Percentiles rank a stretch among this genome's conserved stretches.
Conservation (phyloP, 2,797 vertebrate genomes). For the Chloroceryle amazona region DNA sequence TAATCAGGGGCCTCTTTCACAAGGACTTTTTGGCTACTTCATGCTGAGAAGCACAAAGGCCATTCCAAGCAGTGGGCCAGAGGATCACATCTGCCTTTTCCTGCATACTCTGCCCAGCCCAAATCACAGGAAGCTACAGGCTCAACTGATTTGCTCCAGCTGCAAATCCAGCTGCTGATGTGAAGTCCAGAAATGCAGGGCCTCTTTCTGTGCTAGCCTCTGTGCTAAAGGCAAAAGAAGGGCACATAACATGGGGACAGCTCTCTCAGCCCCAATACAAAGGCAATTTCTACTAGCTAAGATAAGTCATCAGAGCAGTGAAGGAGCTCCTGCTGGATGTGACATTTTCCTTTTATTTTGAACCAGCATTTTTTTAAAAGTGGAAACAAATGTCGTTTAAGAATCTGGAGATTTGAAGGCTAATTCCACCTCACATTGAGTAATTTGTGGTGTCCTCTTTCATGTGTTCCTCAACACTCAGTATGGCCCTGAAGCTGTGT, state of each 20-base stretch:
- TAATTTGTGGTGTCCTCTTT: not conserved
- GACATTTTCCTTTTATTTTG: not conserved
- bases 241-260: not conserved
- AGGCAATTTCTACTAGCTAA: not conserved
- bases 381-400: not conserved
- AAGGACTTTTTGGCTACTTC: not conserved
- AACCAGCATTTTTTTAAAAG: not conserved
- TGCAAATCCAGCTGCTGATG: conserved; percentile 16
- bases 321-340: not conserved
- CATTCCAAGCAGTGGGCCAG: not conserved
- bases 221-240: not conserved
- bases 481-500: not conserved
- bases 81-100: not conserved
- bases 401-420: not conserved
- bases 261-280: not conserved
- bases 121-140: not conserved
- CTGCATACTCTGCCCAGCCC: not conserved
- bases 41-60: not conserved
- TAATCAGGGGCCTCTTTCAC: not conserved
- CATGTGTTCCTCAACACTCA: accelerated
- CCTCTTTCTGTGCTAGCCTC: not conserved
- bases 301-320: not conserved
- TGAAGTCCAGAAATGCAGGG: not conserved
- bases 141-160: not conserved
- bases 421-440: not conserved